Conservation (phyloP, 2,888 invertebrate species). For the Cryptocephalus primarius region DNA sequence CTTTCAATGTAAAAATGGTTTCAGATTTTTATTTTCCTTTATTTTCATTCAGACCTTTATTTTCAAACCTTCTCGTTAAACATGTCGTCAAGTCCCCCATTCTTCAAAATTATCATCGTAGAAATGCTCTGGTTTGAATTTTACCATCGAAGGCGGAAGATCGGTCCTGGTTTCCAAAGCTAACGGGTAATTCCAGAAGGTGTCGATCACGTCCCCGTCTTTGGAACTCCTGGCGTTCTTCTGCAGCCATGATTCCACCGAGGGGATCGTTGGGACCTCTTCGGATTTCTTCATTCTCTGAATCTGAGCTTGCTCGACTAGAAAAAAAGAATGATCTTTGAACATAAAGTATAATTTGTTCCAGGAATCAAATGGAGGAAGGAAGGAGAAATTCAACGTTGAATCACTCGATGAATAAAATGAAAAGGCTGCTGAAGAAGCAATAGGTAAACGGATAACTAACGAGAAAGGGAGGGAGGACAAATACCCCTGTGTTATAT, state of each 20-base stretch:
- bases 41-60: no score
- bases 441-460: no score
- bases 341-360: background rate
- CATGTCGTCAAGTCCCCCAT: constrained; percentile 41
- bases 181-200: constrained; percentile 47
- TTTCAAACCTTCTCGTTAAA: no score
- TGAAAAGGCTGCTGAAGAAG: no score
- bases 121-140: constrained; percentile 45
- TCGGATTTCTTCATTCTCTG: constrained; percentile 16
- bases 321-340: constrained; percentile 11
- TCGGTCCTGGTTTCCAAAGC: constrained; percentile 39
- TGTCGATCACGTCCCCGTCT: constrained; percentile 33
- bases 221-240: constrained; percentile 30
- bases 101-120: constrained; percentile 38
- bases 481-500: no score
- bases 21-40: no score
- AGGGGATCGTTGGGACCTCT: constrained; percentile 26
- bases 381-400: no score
- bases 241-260: constrained; percentile 35
- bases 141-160: constrained; percentile 51
- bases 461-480: no score
- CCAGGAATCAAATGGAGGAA: no score
- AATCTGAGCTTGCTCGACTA: constrained; percentile 32
- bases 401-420: no score
- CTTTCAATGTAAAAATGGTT: no score